Percentiles rank a stretch among this genome's conserved stretches.
Evolutionary conservation across 2,797 vertebrate genomes (phyloP).

Genomic region (Decapterus maruadsi): DNA sequence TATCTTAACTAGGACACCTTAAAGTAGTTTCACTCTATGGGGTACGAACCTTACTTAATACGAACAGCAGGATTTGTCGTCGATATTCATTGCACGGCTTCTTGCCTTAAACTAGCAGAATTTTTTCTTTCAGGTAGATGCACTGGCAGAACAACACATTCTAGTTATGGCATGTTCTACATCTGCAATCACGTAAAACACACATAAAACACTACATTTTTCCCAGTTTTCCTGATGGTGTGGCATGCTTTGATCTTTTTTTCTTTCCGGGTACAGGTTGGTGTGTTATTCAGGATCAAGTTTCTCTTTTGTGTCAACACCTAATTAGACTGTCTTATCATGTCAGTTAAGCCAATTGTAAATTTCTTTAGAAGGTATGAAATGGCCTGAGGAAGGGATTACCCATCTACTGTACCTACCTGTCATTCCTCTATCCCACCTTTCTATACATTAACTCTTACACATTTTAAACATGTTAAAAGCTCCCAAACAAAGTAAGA

Average conservation of each 20-base stretch:
- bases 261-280: not conserved
- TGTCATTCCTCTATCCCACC: too few species aligned
- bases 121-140: slow-evolving; percentile 5
- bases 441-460: too few species aligned
- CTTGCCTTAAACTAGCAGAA: not conserved
- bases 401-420: too few species aligned
- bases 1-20: slow-evolving; percentile 75
- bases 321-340: not conserved
- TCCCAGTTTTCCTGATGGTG: not conserved
- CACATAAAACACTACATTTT: not conserved
- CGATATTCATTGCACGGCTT: slow-evolving; percentile 60
- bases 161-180: not conserved
- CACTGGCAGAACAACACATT: slow-evolving; percentile 7
- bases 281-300: not conserved
- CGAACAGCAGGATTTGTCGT: slow-evolving; percentile 64
- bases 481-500: too few species aligned
- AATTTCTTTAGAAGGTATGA: not conserved
- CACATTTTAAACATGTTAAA: too few species aligned
- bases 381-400: not conserved
- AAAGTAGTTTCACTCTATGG: slow-evolving; percentile 57
- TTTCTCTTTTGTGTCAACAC: not conserved
- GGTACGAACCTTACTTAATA: slow-evolving; percentile 52
- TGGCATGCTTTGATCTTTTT: not conserved
- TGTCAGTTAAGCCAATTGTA: not conserved
- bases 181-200: slow-evolving; percentile 11